These are phyloP conservation scores for Brachionus angularis DNA, from an alignment of 1,140 invertebrate genomes.

Conservation along the genomic window DNA sequence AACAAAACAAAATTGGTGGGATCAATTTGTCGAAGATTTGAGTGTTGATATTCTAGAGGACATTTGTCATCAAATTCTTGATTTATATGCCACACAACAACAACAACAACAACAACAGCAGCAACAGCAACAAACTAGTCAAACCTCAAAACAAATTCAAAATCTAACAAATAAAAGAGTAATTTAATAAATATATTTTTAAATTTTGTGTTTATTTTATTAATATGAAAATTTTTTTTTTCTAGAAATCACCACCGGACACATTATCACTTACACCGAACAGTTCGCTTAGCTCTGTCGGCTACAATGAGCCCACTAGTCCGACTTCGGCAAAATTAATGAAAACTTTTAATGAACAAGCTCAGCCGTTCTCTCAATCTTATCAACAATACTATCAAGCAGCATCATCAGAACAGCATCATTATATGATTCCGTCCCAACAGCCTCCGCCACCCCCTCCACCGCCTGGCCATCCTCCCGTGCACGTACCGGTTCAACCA, in stretches of 20 bases:
- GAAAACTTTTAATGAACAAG: slow-evolving; percentile 13
- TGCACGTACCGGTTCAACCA: not conserved
- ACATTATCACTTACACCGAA: not conserved
- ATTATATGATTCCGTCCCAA: not conserved
- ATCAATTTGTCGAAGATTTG: slow-evolving; percentile 93
- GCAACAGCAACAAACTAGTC: slow-evolving; percentile 38
- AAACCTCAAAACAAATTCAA: slow-evolving; percentile 43
- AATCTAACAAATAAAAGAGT: slow-evolving; percentile 38
- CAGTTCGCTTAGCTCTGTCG: not conserved
- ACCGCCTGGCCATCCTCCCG: not conserved
- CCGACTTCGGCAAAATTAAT: slow-evolving; percentile 29
- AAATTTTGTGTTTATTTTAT: no score
- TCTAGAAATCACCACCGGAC: slow-evolving; percentile 19
- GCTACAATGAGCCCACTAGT: slow-evolving; percentile 4
- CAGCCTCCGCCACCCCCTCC: slow-evolving; percentile 16
- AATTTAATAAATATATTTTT: slow-evolving; percentile 43
- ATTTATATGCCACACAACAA: slow-evolving; percentile 58
- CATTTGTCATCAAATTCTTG: slow-evolving; percentile 92
- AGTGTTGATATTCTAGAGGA: slow-evolving; percentile 81
- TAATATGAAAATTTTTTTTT: not conserved
- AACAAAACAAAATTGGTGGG: slow-evolving; percentile 90
- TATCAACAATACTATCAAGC: not conserved
- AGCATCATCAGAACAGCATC: not conserved
- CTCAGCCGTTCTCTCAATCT: not conserved
- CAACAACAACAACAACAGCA: slow-evolving; percentile 20